Base-by-base conservation (phyloP, 92 coral and sea anemone genomes). In the Scolanthus callimorphus region DNA sequence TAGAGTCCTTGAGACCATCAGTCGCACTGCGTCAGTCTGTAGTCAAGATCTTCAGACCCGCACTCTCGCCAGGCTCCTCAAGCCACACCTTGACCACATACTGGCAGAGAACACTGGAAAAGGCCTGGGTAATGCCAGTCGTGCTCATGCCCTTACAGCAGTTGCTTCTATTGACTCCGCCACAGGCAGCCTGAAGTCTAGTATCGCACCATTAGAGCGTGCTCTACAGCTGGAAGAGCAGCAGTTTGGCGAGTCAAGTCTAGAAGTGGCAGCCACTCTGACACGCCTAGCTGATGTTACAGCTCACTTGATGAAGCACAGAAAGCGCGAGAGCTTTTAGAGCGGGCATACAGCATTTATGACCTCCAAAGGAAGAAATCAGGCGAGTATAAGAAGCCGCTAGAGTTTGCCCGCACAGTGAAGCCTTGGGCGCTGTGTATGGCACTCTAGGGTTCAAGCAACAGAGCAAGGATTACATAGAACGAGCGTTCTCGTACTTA, bases 51-150 rank as follows among this genome's bases (percentile, higher is more conserved):
- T 57, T 27, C 81, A 82, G 51, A 87, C 96, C 21, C 73, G 91
- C 25, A 86, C 91, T 34, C 86, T 86, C 13, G 91, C 90, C 50
- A 76, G 86, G 47, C 80, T 94, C 24, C 66, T 94, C 44, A 82
- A 71, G 69, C 96, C 96, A 19, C 99, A 94, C 66, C 90, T 94
- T 31, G 85, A 85, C 51, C 84, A 79, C 49, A 72, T 88, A n/a
- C 56, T 89, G 63, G 80, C 80, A 59, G 55, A 82, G 29, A 77
- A 69, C 55, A 88, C 88, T 17, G 57, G 76, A 23, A 63, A 63
- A 73, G 74, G 83, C 69, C 85, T 88, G 75, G 90, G 73, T 20
- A 89, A 82, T 26, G 81, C 59, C 59, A 87, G 86, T 65, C 86
- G 90, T 68, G 86, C 86, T 38, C 87, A 84, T 71, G 88, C 96